Evolutionary conservation across 2,797 vertebrate genomes (phyloP).

Genomic region (Catamblyrhynchus diadema): DNA sequence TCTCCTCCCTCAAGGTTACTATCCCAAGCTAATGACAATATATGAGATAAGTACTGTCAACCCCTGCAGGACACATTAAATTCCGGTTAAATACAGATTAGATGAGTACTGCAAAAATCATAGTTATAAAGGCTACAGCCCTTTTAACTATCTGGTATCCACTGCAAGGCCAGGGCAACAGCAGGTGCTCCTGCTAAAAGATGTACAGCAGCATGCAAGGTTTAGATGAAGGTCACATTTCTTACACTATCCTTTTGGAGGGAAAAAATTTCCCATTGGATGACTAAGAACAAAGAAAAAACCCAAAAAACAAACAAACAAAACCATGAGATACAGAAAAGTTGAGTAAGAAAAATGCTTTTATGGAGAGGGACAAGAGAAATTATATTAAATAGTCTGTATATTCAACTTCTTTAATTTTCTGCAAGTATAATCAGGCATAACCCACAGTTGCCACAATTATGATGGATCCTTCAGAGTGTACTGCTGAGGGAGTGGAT

Average conservation of each 20-base stretch:
- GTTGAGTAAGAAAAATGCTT: background rate
- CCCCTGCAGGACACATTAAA: background rate
- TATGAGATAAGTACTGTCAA: background rate
- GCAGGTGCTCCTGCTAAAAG: background rate
- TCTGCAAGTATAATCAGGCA: background rate
- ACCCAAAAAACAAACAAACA: background rate
- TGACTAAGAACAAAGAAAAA: background rate
- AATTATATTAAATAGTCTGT: background rate
- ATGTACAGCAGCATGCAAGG: background rate
- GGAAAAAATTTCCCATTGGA: background rate
- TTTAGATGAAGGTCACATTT: background rate
- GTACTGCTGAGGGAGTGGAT: background rate
- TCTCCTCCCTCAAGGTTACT: conserved; percentile 29
- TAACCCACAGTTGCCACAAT: background rate
- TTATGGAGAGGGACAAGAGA: background rate
- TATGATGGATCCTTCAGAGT: background rate
- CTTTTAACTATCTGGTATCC: background rate
- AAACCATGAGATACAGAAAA: background rate
- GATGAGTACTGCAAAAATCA: background rate
- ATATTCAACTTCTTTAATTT: background rate
- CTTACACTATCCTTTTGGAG: background rate
- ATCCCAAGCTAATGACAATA: background rate
- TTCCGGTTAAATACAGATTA: conserved; percentile 20
- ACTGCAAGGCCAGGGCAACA: background rate
- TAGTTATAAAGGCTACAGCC: background rate